A percentile compares a stretch with the other conserved stretches of the same genome.
Conservation (phyloP, 2,113 vertebrate species). For the Puntigrus tetrazona region DNA sequence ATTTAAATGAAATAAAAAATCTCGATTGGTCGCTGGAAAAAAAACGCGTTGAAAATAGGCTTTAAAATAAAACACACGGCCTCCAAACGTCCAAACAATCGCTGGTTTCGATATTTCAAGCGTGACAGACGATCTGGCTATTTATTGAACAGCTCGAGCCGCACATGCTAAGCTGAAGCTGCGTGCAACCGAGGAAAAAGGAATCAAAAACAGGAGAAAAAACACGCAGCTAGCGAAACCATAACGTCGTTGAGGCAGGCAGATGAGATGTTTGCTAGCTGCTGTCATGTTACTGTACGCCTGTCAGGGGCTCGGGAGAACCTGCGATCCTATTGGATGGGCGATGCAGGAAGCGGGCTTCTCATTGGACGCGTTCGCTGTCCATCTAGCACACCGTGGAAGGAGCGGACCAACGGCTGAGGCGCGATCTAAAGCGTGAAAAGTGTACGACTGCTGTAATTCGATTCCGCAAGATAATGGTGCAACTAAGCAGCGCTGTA, state of each 20-base stretch:
- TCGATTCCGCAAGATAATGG: constrained; percentile 16
- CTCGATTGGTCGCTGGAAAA: not conserved
- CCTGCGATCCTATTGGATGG: not conserved
- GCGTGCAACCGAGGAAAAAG: constrained; percentile 31
- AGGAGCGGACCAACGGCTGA: not conserved
- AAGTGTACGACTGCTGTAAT: constrained; percentile 11
- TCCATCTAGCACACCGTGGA: not conserved
- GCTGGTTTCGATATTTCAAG: constrained; percentile 23
- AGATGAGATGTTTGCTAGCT: constrained; percentile 43
- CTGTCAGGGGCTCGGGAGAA: not conserved
- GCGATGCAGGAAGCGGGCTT: not conserved
- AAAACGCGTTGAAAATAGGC: not conserved
- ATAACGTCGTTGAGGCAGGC: constrained; percentile 35
- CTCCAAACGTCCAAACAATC: constrained; percentile 23
- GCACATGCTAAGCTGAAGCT: constrained; percentile 5
- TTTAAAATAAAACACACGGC: not conserved
- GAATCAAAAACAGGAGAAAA: constrained; percentile 24
- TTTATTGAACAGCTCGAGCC: constrained; percentile 3
- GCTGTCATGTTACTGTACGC: constrained; percentile 53
- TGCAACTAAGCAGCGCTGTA: constrained; percentile 15
- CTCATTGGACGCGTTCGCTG: not conserved
- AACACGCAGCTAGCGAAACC: constrained; percentile 41
- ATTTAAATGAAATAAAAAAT: too few relatives aligned
- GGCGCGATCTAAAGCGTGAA: constrained; percentile 2
- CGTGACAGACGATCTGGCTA: constrained; percentile 5